A percentile compares a stretch with the other conserved stretches of the same genome.
These are phyloP conservation scores for Micromussa lordhowensis DNA, from an alignment of 92 coral and sea anemone species.

Conservation along the genomic window DNA sequence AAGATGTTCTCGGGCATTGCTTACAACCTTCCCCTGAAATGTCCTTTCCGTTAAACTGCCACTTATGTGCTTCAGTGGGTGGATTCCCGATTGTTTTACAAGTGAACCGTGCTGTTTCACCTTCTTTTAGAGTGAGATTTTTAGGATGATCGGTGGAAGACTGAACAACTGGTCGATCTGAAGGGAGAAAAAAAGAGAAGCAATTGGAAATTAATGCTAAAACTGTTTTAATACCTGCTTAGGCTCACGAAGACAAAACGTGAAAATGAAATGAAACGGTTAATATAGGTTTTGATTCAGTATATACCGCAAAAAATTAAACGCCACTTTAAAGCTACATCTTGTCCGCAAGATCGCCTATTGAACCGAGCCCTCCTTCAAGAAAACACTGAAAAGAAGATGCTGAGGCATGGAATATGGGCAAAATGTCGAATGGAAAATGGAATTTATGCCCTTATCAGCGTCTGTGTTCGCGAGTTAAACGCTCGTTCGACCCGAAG, in stretches of 20 bases:
- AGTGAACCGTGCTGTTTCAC: slow-evolving; percentile 52
- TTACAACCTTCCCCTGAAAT: slow-evolving; percentile 37
- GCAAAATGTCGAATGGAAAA: too few species aligned
- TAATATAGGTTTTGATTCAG: neutral
- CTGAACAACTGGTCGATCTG: slow-evolving; percentile 89
- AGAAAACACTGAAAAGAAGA: neutral
- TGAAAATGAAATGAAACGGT: neutral
- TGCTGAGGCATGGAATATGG: too few species aligned
- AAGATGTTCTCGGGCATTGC: neutral
- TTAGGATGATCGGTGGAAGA: slow-evolving; percentile 64
- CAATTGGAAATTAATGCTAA: neutral
- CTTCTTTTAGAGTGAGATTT: slow-evolving; percentile 63
- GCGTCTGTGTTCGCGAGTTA: too few species aligned
- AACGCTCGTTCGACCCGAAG: too few species aligned
- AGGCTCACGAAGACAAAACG: neutral
- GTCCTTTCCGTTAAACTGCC: slow-evolving; percentile 71
- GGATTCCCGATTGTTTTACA: slow-evolving; percentile 84
- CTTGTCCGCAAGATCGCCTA: neutral
- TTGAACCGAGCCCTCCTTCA: neutral
- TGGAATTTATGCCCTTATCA: too few species aligned
- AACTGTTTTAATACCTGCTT: neutral
- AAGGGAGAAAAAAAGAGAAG: neutral
- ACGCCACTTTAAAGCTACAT: neutral
- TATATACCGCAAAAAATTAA: too few species aligned
- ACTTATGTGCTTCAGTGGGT: slow-evolving; percentile 32